phyloP scores from a whole-genome alignment of 2,888 invertebrate genomes.

The Candidula unifasciata region DNA sequence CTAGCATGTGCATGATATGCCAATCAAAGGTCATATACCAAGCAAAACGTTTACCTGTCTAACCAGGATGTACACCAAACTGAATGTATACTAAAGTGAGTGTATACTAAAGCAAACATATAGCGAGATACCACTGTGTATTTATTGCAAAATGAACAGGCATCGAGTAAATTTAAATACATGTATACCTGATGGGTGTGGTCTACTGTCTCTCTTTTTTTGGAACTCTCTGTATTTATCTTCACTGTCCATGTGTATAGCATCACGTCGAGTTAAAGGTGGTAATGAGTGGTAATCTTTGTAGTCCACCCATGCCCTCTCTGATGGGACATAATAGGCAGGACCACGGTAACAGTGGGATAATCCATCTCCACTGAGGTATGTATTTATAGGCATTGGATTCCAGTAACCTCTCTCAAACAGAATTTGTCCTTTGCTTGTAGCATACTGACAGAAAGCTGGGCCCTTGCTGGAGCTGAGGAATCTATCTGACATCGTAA shows the following conservation, averaged over 20 bases:
- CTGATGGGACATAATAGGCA: slow-evolving; percentile 73
- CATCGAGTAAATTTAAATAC: too few relatives aligned
- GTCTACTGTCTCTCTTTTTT: slow-evolving; percentile 67
- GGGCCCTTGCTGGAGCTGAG: slow-evolving; percentile 52
- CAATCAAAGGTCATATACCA: too few relatives aligned
- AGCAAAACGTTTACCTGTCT: too few relatives aligned
- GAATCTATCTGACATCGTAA: slow-evolving; percentile 52
- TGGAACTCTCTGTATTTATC: slow-evolving; percentile 70
- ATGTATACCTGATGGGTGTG: slow-evolving; percentile 68
- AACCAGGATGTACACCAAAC: too few relatives aligned
- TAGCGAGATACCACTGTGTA: too few relatives aligned
- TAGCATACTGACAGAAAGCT: slow-evolving; percentile 55
- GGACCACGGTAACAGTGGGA: slow-evolving; percentile 67
- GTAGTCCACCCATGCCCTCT: slow-evolving; percentile 68
- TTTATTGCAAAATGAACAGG: too few relatives aligned
- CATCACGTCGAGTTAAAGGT: slow-evolving; percentile 66
- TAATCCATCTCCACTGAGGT: slow-evolving; percentile 70
- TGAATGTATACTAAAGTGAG: too few relatives aligned
- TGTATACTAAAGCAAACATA: too few relatives aligned
- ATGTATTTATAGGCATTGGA: slow-evolving; percentile 69
- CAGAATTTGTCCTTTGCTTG: slow-evolving; percentile 65
- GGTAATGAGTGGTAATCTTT: slow-evolving; percentile 70
- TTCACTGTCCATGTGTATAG: slow-evolving; percentile 73
- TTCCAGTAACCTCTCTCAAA: slow-evolving; percentile 67
- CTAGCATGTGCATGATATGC: too few relatives aligned